Evolutionary conservation across 2,113 vertebrate species (phyloP).

Genomic region (Turnix velox): DNA sequence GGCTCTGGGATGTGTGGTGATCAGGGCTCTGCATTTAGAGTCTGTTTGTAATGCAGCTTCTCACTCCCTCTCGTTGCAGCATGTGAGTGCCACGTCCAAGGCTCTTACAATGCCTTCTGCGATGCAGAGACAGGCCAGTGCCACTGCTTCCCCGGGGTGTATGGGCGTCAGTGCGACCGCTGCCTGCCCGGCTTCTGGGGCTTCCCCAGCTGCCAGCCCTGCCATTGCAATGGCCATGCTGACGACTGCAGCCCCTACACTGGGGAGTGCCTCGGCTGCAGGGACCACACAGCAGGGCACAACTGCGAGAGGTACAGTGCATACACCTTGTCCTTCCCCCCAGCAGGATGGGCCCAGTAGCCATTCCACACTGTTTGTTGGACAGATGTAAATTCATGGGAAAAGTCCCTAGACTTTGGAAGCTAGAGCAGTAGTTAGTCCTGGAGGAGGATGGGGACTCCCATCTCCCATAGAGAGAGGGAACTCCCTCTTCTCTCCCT

Average conservation of each 20-base stretch:
- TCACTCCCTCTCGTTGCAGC: conserved; percentile 64
- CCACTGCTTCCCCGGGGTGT: conserved; percentile 81
- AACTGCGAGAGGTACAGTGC: conserved; percentile 83
- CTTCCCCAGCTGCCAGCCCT: conserved; percentile 88
- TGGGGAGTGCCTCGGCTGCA: conserved; percentile 83
- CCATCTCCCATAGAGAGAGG: no score
- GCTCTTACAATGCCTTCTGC: conserved; percentile 83
- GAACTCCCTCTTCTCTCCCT: not conserved
- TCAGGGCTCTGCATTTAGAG: not conserved
- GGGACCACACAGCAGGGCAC: conserved; percentile 83
- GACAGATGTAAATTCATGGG: not conserved
- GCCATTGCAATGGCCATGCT: conserved; percentile 87
- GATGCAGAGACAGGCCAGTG: conserved; percentile 86
- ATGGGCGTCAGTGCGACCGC: conserved; percentile 84
- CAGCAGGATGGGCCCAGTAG: accelerated
- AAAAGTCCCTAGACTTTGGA: not conserved
- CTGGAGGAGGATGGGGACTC: not conserved
- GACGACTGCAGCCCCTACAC: conserved; percentile 81
- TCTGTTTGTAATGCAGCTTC: accelerated
- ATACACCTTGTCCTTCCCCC: accelerated
- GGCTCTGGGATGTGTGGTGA: not conserved
- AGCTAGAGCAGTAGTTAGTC: not conserved
- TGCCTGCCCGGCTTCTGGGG: conserved; percentile 92
- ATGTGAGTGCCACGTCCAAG: conserved; percentile 85
- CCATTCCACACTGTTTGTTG: not conserved